phyloP scores from a whole-genome alignment of 1,140 invertebrate genomes.

The Neodiprion pinetum region DNA sequence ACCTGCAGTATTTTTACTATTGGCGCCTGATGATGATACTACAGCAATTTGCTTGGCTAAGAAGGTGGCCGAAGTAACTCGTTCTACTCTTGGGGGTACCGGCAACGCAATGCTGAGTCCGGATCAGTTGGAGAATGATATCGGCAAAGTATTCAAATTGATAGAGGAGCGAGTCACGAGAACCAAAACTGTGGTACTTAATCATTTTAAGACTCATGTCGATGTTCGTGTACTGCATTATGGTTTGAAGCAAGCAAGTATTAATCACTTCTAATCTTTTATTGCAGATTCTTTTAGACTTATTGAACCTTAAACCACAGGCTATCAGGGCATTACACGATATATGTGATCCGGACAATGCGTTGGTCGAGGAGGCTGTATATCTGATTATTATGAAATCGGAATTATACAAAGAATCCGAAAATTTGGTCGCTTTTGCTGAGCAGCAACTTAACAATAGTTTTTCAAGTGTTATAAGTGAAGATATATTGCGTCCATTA shows the following conservation, averaged over 20 bases:
- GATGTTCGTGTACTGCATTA: no score
- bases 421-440: conserved; percentile 31
- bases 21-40: conserved; percentile 37
- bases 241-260: background rate
- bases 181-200: conserved; percentile 47
- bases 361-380: conserved; percentile 40
- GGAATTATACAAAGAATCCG: conserved; percentile 30
- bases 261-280: conserved; percentile 19
- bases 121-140: conserved; percentile 38
- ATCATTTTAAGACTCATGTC: background rate
- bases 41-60: conserved; percentile 43
- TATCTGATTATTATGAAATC: conserved; percentile 48
- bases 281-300: conserved; percentile 47
- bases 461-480: conserved; percentile 40
- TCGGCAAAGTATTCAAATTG: conserved; percentile 37
- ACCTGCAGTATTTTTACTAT: conserved; percentile 43
- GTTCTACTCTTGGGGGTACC: conserved; percentile 33
- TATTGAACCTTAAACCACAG: conserved; percentile 40
- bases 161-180: conserved; percentile 26
- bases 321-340: conserved; percentile 49
- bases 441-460: conserved; percentile 38
- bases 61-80: conserved; percentile 37
- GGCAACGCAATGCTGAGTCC: conserved; percentile 35
- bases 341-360: conserved; percentile 48
- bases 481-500: conserved; percentile 43